Evolutionary conservation across 2,797 vertebrate genomes (phyloP).

Genomic region (Urosaurus nigricauda): DNA sequence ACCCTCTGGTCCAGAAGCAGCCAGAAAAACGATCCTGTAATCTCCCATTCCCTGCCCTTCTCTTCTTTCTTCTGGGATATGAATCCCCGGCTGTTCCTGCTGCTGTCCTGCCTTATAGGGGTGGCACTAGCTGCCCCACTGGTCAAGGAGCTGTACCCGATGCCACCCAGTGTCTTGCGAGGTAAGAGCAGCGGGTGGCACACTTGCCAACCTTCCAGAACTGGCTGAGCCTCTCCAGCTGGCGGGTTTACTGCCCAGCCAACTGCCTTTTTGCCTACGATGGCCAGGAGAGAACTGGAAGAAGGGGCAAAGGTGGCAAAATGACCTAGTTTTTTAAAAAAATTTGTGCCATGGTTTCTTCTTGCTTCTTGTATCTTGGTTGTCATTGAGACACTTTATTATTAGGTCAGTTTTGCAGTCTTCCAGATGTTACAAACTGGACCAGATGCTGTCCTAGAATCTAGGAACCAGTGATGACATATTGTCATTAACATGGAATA

Average conservation of each 20-base stretch:
- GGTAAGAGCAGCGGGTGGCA: constrained; percentile 73
- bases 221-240: neutral
- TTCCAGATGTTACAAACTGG: no score
- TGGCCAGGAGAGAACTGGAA: neutral
- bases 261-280: no score
- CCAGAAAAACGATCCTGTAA: no score
- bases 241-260: neutral
- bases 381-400: no score
- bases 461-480: no score
- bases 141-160: constrained; percentile 86
- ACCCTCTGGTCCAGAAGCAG: neutral
- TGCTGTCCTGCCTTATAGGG: constrained; percentile 64
- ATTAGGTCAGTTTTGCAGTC: no score
- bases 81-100: constrained; percentile 11
- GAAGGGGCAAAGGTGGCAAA: neutral
- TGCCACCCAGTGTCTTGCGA: constrained; percentile 87
- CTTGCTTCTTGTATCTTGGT: neutral
- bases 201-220: neutral
- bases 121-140: constrained; percentile 77
- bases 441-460: no score
- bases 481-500: no score
- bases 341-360: neutral
- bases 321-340: neutral
- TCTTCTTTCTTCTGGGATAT: constrained; percentile 51
- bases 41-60: neutral